Evolutionary conservation across 2,797 vertebrate genomes (phyloP), one percentile per base, ranked within the genome.

Genomic region (Rhinophrynus dorsalis): DNA sequence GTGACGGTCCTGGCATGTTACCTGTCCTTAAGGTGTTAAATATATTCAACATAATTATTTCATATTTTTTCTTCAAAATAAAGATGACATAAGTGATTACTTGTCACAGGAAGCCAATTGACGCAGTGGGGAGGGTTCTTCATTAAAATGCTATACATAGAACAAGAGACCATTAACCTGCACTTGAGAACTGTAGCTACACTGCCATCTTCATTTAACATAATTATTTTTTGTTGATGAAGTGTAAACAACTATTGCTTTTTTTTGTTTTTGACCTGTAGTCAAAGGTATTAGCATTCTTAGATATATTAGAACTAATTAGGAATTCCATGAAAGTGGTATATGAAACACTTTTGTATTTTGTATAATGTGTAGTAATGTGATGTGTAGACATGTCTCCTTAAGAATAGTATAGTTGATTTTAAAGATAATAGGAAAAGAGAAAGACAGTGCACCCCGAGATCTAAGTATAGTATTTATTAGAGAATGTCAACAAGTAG

Each of bases 111-210:
- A 59, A 73, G 45, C 61, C 66, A 66, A 65, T 59, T 73, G 52
- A 59, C 69, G 52, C 61, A 65, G 69, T 66, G 18, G 69, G 69
- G 59, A 73, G 27, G 54, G 15, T 37, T 73, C 60, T 73, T 73
- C 61, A 73, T 73, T 73, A 73, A 44, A 59, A 65, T 33, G 69
- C 54, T 73, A 73, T 66, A 73, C 44, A 73, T 73, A 65, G 61
- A 66, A 73, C 61, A 59, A 65, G 61, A 66, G 55, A 20, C 69
- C 32, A 58, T 73, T 59, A 73, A 37, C 23, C 57, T 23, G 20
- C 45, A 50, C 61, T 72, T 65, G 27, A 65, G 10, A 38, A 20
- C 4, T 64, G 52, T 12, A 27, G 52, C 35, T 44, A 24, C 57
- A 66, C 48, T 59, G 61, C 52, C 65, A 73, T 65, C 27, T 66